Evolutionary conservation across 2,797 vertebrate species (phyloP).

Genomic region (Pipistrellus pipistrellus): DNA sequence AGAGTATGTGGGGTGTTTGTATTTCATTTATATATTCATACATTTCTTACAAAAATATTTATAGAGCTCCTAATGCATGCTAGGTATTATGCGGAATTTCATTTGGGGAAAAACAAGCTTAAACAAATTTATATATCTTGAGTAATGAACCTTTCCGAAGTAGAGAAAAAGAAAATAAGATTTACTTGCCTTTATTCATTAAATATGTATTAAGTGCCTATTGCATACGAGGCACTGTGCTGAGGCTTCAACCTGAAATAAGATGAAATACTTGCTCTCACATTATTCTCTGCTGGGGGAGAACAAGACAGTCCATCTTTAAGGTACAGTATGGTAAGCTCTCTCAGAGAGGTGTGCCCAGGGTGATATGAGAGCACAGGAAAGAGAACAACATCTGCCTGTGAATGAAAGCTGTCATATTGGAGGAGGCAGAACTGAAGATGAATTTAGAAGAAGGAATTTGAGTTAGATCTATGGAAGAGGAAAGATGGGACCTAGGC

Average conservation of each 20-base stretch:
- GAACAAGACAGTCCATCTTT: neutral
- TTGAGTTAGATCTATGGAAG: neutral
- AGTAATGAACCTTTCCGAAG: slow-evolving; percentile 25
- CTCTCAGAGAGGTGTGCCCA: neutral
- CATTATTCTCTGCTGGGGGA: neutral
- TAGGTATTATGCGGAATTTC: neutral
- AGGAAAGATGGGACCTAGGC: neutral
- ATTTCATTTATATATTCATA: slow-evolving; percentile 53
- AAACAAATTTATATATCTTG: neutral
- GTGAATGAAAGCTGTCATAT: neutral
- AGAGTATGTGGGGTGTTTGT: neutral
- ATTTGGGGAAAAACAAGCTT: neutral
- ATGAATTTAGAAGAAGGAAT: slow-evolving; percentile 10
- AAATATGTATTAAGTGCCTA: slow-evolving; percentile 18
- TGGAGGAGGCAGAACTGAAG: neutral
- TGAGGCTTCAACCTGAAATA: neutral
- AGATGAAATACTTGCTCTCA: neutral
- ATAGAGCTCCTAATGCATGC: neutral
- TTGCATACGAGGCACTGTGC: neutral
- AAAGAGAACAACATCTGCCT: neutral
- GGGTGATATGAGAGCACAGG: neutral
- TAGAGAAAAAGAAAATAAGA: slow-evolving; percentile 15
- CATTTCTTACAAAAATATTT: slow-evolving; percentile 29
- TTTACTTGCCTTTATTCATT: slow-evolving; percentile 17
- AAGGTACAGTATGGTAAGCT: neutral